Evolutionary conservation across 64 coral and sea anemone genomes (phyloP).

Genomic region (Catalaphyllia jardinei): DNA sequence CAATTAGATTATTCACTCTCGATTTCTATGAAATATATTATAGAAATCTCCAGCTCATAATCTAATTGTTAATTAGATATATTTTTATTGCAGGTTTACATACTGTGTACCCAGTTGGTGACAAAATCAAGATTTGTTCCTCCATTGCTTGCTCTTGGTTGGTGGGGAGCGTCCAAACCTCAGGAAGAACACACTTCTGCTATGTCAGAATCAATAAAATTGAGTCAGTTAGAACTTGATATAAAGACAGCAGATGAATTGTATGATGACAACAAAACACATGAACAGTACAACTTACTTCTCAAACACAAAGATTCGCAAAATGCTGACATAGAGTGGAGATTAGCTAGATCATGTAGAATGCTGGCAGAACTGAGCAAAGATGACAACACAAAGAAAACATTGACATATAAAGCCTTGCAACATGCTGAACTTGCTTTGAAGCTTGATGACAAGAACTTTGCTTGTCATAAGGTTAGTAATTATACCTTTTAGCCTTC

Average conservation of each 20-base stretch:
- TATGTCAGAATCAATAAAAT: neutral
- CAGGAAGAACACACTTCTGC: neutral
- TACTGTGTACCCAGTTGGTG: neutral
- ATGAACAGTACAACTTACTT: conserved; percentile 72
- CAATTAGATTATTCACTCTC: too few relatives aligned
- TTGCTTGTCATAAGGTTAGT: conserved; percentile 76
- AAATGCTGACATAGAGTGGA: conserved; percentile 76
- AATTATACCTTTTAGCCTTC: too few relatives aligned
- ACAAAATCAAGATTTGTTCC: neutral
- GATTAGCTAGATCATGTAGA: conserved; percentile 72
- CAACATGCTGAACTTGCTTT: conserved; percentile 71
- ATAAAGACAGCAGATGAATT: conserved; percentile 69
- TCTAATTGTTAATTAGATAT: too few relatives aligned
- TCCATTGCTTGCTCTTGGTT: conserved; percentile 40
- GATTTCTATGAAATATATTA: too few relatives aligned
- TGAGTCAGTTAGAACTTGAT: conserved; percentile 55
- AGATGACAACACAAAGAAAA: conserved; percentile 67
- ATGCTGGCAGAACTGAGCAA: conserved; percentile 62
- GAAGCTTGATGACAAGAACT: conserved; percentile 76
- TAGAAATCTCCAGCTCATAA: too few relatives aligned
- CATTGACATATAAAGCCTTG: conserved; percentile 73
- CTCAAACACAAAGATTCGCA: conserved; percentile 65
- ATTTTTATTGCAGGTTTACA: neutral
- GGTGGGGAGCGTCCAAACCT: conserved; percentile 51
- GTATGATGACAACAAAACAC: conserved; percentile 54